These are phyloP conservation scores for Fringilla coelebs DNA, from an alignment of 2,797 vertebrate species.

Conservation along the genomic window DNA sequence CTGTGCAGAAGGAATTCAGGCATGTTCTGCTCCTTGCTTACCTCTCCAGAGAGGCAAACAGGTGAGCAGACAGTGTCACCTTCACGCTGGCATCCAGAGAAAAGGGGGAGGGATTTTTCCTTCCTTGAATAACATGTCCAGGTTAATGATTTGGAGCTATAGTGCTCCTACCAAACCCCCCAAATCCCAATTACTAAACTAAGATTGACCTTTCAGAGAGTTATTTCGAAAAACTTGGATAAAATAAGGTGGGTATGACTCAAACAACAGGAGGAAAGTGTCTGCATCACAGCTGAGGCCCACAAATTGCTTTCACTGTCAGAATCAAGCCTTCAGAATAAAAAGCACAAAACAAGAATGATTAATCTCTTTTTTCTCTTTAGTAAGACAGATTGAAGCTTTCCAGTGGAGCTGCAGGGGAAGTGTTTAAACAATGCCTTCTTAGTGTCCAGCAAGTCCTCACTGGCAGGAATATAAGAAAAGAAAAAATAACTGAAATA, in stretches of 20 bases:
- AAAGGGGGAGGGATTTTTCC: not conserved
- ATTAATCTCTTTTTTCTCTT: not conserved
- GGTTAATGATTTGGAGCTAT: not conserved
- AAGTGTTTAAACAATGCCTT: not conserved
- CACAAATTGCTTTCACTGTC: not conserved
- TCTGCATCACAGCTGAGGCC: slow-evolving; percentile 24
- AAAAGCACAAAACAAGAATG: not conserved
- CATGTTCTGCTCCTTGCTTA: not conserved
- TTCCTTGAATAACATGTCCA: not conserved
- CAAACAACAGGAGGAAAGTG: slow-evolving; percentile 22
- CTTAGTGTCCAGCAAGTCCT: not conserved
- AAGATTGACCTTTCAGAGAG: slow-evolving; percentile 52
- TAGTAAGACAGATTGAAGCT: not conserved
- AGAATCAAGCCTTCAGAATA: not conserved
- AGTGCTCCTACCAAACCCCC: not conserved
- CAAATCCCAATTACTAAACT: slow-evolving; percentile 38
- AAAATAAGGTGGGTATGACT: slow-evolving; percentile 56
- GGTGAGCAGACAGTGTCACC: not conserved
- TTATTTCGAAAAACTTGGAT: slow-evolving; percentile 41
- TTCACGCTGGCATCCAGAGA: not conserved
- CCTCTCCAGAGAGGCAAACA: not conserved
- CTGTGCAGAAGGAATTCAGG: not conserved
- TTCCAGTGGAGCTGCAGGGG: not conserved
- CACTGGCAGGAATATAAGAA: not conserved
- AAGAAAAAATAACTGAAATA: not conserved